Base-by-base conservation (phyloP, 92 coral and sea anemone genomes). In the Heliopora coerulea region DNA sequence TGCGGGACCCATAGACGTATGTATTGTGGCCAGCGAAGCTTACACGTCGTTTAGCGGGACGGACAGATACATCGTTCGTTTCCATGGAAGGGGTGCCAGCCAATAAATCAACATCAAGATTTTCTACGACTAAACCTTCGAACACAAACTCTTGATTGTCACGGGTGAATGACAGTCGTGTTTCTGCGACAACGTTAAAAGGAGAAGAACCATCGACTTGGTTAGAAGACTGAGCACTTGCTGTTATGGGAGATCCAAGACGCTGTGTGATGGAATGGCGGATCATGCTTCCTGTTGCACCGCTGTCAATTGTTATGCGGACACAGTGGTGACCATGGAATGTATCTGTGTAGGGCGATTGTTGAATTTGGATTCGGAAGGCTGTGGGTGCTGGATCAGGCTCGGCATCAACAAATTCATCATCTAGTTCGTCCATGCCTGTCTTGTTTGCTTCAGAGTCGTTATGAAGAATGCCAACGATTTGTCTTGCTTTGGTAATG, bases 401-500 rank as follows among this genome's bases (percentile, higher is more conserved):
- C 26, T 12, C 60, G 11, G 24, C n/a, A 39, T 34, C 30, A 20
- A 26, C 40, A n/a, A 0, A 14, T 37, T 58, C 80, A 27, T n/a
- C 39, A 23, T 50, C 58, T 17, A n/a, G 58, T 17, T 17, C 26
- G 5, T 6, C 21, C 58, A 23, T 17, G 58, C 17, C 8, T 15
- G 42, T 19, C n/a, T 11, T 39, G 9, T 32, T 48, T 17, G 42
- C n/a, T 2, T 42, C 57, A 40, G 72, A 54, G 27, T 23, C 32
- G 10, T 80, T 68, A 20, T 78, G 79, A 21, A 68, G 52, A 41
- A 78, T 78, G 39, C 61, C 79, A 14, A 73, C 76, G 18, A 83
- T 78, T 50, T 83, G 87, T 19, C 76, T 37, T 28, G 87, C 87
- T 44, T 60, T 78, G 8, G 70, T 52, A 21, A 83, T 78, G 54